A percentile compares a stretch with the other conserved stretches of the same genome.
phyloP scores from a whole-genome alignment of 1,140 invertebrate genomes.

The Pseudoatta argentina region DNA sequence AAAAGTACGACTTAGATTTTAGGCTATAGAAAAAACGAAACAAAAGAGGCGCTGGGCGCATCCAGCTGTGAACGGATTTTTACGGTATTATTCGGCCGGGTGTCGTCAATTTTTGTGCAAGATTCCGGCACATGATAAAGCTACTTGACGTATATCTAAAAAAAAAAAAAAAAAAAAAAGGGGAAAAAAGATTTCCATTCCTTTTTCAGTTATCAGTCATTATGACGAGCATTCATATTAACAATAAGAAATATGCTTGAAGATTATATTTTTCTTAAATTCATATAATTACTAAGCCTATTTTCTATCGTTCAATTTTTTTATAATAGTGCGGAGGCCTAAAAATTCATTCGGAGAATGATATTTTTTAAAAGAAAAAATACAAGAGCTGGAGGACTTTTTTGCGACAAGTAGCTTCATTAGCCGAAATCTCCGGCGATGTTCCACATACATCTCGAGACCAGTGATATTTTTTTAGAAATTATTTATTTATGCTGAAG shows the following conservation, averaged over 20 bases:
- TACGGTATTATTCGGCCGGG: conserved; percentile 81
- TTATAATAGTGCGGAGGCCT: neutral
- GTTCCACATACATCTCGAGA: conserved; percentile 78
- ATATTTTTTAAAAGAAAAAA: neutral
- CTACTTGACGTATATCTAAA: conserved; percentile 52
- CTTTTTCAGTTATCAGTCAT: neutral
- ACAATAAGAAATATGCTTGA: neutral
- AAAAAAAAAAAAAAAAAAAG: conserved; percentile 35
- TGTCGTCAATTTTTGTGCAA: conserved; percentile 53
- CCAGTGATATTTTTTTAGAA: conserved; percentile 85
- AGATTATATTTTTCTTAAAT: neutral
- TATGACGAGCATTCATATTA: too few relatives aligned
- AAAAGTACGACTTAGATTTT: conserved; percentile 86
- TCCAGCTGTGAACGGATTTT: conserved; percentile 83
- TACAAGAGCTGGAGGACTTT: neutral
- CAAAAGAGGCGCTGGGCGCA: conserved; percentile 84
- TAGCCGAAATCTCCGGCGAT: conserved; percentile 65
- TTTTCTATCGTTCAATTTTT: neutral
- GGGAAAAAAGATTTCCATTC: neutral
- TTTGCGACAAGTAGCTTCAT: conserved; percentile 1
- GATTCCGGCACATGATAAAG: conserved; percentile 36
- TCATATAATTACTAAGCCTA: neutral
- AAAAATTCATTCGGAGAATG: neutral
- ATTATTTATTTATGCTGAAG: conserved; percentile 84
- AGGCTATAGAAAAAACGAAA: conserved; percentile 79